A percentile compares a stretch with the other conserved stretches of the same genome.
Conservation (phyloP, 2,888 invertebrate species). For the Zhengitettix transpicula region DNA sequence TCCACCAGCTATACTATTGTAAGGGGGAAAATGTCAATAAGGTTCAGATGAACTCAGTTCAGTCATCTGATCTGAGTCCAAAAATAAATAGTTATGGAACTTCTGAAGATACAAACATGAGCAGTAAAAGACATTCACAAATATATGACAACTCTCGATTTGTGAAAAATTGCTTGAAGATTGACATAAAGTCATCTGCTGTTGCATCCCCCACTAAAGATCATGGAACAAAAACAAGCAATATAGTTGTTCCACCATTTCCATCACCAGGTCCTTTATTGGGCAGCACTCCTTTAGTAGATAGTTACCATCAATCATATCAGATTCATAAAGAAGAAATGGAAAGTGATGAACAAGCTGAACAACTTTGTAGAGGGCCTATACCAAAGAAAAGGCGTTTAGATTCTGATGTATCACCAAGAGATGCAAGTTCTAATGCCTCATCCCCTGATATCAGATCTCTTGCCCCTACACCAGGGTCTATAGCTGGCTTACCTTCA, state of each 20-base stretch:
- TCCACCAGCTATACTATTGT: conserved; percentile 65
- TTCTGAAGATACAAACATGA: too few species aligned
- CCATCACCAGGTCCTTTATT: conserved; percentile 70
- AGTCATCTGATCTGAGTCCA: too few species aligned
- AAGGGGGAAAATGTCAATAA: conserved; percentile 18
- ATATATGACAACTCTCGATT: too few species aligned
- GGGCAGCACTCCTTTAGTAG: conserved; percentile 66
- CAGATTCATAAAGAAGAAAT: conserved; percentile 19
- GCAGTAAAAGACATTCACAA: too few species aligned
- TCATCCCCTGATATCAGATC: conserved; percentile 3
- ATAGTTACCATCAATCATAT: conserved; percentile 31
- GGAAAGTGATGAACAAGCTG: neutral
- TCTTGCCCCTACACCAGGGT: conserved; percentile 1
- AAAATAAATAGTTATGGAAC: too few species aligned
- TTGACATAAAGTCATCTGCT: neutral
- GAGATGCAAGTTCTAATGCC: conserved; percentile 4
- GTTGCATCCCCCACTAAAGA: neutral
- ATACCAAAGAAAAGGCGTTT: conserved; percentile 5
- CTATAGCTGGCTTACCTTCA: neutral
- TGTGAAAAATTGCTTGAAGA: too few species aligned
- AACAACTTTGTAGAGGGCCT: neutral
- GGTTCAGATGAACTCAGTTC: too few species aligned
- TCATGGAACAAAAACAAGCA: neutral
- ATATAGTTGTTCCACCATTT: conserved; percentile 29
- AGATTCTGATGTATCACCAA: conserved; percentile 6